Evolutionary conservation across 2,797 vertebrate genomes (phyloP).

Genomic region (Echeneis naucrates): DNA sequence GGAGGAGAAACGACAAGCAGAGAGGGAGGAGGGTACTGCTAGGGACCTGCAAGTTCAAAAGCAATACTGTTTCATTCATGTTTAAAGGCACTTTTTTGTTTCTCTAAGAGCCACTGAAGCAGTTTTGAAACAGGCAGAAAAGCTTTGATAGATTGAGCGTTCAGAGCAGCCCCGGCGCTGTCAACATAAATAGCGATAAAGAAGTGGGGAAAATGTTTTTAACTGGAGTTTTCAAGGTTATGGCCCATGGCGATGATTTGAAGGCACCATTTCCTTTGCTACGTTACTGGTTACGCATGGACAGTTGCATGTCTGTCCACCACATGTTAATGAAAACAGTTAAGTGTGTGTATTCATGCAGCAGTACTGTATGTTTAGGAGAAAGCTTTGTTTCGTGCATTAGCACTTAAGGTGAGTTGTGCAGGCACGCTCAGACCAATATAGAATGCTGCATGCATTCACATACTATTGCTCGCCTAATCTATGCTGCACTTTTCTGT

Average conservation of each 20-base stretch:
- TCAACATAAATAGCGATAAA: conserved; percentile 87
- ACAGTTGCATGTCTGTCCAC: conserved; percentile 60
- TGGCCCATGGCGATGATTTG: conserved; percentile 76
- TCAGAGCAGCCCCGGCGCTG: conserved; percentile 80
- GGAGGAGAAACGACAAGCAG: conserved; percentile 50
- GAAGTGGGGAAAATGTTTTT: conserved; percentile 80
- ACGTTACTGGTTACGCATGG: conserved; percentile 57
- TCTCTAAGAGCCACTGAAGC: conserved; percentile 83
- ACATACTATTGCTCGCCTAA: conserved; percentile 31
- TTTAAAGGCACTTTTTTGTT: conserved; percentile 88
- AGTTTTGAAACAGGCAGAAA: conserved; percentile 81
- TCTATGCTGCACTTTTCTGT: conserved; percentile 50
- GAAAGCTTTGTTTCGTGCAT: conserved; percentile 62
- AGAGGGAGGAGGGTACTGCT: conserved; percentile 52
- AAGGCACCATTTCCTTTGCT: conserved; percentile 64
- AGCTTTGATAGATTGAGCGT: conserved; percentile 85
- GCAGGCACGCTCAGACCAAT: conserved; percentile 32
- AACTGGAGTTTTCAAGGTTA: conserved; percentile 88
- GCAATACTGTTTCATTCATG: conserved; percentile 91
- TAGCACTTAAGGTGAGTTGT: conserved; percentile 60
- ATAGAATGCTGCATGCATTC: conserved; percentile 22
- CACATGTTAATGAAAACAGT: conserved; percentile 54
- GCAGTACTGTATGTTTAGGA: conserved; percentile 45
- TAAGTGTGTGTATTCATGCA: conserved; percentile 53
- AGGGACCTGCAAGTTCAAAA: conserved; percentile 91